phyloP scores from a whole-genome alignment of 2,888 invertebrate species.

The Charanyca ferruginea region DNA sequence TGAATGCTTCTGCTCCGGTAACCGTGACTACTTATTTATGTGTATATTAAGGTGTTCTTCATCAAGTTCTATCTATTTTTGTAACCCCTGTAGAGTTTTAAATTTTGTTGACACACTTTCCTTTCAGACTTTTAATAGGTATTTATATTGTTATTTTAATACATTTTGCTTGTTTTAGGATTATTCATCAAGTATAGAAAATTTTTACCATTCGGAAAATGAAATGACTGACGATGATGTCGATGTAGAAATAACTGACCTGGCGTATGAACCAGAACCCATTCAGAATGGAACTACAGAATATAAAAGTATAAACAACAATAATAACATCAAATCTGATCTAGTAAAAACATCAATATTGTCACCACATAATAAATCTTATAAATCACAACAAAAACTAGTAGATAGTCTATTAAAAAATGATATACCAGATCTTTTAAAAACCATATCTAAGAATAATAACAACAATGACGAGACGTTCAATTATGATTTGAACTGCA shows the following conservation, averaged over 20 bases:
- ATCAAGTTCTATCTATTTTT: slow-evolving; percentile 12
- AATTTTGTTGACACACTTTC: slow-evolving; percentile 21
- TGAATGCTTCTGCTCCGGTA: slow-evolving; percentile 46
- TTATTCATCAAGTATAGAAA: slow-evolving; percentile 87
- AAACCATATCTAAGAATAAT: slow-evolving; percentile 84
- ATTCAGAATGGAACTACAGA: slow-evolving; percentile 71
- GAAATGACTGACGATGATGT: slow-evolving; percentile 89
- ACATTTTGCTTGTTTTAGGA: slow-evolving; percentile 77
- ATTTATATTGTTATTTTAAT: slow-evolving; percentile 1
- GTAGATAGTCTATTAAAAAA: slow-evolving; percentile 74
- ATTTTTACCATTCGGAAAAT: slow-evolving; percentile 89
- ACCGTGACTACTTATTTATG: slow-evolving; percentile 34
- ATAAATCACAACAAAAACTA: slow-evolving; percentile 59
- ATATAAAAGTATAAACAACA: slow-evolving; percentile 82
- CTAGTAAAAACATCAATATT: slow-evolving; percentile 64
- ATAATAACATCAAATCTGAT: slow-evolving; percentile 77
- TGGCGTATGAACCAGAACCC: slow-evolving; percentile 74
- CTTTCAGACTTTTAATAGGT: not conserved
- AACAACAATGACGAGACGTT: slow-evolving; percentile 76
- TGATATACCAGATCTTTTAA: slow-evolving; percentile 86
- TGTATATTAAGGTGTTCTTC: slow-evolving; percentile 23
- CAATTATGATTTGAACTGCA: slow-evolving; percentile 78
- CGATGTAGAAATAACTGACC: slow-evolving; percentile 83
- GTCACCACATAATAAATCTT: slow-evolving; percentile 62
- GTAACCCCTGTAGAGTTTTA: slow-evolving; percentile 16